phyloP scores from a whole-genome alignment of 2,797 vertebrate genomes.

The Muscicapa striata region DNA sequence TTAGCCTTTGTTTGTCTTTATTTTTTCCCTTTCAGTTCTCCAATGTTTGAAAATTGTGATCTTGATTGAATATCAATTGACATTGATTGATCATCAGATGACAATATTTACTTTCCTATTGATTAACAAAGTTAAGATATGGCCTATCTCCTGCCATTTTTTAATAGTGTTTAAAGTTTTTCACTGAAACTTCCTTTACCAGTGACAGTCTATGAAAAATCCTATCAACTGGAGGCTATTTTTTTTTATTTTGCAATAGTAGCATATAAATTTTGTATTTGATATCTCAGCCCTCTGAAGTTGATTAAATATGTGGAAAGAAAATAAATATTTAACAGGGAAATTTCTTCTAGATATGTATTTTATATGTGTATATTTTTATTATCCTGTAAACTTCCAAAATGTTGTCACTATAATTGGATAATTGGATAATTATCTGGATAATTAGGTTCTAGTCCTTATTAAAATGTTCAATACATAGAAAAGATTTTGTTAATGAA shows the following conservation, averaged over 20 bases:
- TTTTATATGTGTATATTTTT: background rate
- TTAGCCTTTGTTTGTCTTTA: background rate
- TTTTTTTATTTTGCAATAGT: background rate
- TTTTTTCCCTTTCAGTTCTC: background rate
- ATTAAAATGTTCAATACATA: background rate
- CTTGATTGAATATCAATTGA: background rate
- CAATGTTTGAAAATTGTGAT: background rate
- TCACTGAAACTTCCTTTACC: background rate
- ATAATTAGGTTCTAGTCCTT: fast-evolving
- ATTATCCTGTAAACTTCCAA: background rate
- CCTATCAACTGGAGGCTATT: background rate
- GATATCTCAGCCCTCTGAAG: background rate
- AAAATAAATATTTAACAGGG: background rate
- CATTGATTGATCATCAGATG: background rate
- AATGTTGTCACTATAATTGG: background rate
- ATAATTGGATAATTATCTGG: background rate
- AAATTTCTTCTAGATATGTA: background rate
- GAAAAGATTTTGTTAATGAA: background rate
- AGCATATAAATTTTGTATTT: background rate
- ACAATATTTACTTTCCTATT: background rate
- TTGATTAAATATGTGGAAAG: background rate
- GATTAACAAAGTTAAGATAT: background rate
- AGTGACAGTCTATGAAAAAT: background rate
- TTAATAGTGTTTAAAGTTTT: background rate
- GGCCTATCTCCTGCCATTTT: background rate